Conservation (phyloP, 2,113 vertebrate genomes). For the Todiramphus chloris region DNA sequence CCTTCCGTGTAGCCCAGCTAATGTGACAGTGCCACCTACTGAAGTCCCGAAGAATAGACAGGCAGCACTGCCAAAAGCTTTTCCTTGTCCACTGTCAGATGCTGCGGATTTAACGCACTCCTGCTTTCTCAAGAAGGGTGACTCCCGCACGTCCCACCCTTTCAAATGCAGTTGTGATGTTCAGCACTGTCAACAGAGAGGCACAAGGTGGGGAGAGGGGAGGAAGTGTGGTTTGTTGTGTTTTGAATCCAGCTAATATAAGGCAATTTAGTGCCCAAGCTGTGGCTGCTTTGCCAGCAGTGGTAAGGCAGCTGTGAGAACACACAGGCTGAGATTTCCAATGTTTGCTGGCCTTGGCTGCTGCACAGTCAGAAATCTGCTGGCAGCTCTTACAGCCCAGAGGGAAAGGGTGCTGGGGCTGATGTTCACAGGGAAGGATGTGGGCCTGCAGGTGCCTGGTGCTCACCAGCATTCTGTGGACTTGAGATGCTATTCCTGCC, state of each 20-base stretch:
- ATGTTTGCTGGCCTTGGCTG: background rate
- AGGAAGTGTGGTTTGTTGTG: background rate
- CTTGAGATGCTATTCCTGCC: background rate
- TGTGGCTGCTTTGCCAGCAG: background rate
- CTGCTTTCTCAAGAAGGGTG: background rate
- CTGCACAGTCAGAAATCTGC: background rate
- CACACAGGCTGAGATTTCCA: background rate
- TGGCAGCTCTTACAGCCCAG: background rate
- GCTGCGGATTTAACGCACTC: fast-evolving
- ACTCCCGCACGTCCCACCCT: background rate
- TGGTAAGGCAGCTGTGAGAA: background rate
- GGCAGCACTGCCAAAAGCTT: background rate
- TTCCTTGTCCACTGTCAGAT: background rate
- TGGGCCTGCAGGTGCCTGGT: background rate
- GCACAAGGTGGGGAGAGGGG: background rate
- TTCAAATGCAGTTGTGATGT: background rate
- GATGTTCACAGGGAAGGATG: background rate
- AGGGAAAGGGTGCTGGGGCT: background rate
- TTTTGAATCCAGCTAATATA: background rate
- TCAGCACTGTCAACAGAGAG: background rate
- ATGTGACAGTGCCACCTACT: conserved; percentile 52
- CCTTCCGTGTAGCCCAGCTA: background rate
- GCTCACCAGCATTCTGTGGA: fast-evolving
- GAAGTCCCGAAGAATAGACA: background rate
- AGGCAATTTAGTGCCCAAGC: background rate